A percentile compares a stretch with the other conserved stretches of the same genome.
These are phyloP conservation scores for Aegypius monachus DNA, from an alignment of 2,113 vertebrate species.

Conservation along the genomic window DNA sequence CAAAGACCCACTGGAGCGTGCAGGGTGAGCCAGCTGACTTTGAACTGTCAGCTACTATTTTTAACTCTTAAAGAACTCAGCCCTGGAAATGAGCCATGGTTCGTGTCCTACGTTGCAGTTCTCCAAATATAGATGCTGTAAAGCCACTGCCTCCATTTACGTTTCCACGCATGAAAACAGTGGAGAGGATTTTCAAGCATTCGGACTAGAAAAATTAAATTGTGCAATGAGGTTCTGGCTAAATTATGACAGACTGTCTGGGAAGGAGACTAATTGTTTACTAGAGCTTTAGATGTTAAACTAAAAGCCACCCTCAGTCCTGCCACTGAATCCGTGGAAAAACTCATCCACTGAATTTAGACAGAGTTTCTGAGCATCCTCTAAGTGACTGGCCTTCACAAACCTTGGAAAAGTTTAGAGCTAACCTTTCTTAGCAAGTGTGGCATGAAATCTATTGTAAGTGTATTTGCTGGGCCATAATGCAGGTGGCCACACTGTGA, in stretches of 20 bases:
- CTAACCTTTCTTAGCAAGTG: neutral
- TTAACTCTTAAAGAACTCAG: conserved; percentile 1
- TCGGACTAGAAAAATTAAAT: neutral
- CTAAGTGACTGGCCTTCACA: neutral
- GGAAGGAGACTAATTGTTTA: neutral
- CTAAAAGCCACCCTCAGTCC: neutral
- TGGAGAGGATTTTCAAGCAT: neutral
- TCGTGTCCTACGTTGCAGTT: neutral
- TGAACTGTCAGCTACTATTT: neutral
- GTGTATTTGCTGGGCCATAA: neutral
- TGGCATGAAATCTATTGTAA: neutral
- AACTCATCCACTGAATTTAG: neutral
- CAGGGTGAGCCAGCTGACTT: neutral
- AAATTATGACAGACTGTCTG: neutral
- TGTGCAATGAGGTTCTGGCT: neutral
- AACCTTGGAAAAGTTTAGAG: neutral
- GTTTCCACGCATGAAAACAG: neutral
- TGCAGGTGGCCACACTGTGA: too few species aligned
- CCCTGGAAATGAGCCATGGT: neutral
- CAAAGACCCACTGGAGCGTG: neutral
- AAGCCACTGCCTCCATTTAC: neutral
- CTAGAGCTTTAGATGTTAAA: neutral
- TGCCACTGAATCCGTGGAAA: neutral
- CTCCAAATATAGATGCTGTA: neutral
- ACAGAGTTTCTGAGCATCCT: neutral